Base-by-base conservation (phyloP, 2,888 invertebrate species). In the Disparrhopalites patrizii region DNA sequence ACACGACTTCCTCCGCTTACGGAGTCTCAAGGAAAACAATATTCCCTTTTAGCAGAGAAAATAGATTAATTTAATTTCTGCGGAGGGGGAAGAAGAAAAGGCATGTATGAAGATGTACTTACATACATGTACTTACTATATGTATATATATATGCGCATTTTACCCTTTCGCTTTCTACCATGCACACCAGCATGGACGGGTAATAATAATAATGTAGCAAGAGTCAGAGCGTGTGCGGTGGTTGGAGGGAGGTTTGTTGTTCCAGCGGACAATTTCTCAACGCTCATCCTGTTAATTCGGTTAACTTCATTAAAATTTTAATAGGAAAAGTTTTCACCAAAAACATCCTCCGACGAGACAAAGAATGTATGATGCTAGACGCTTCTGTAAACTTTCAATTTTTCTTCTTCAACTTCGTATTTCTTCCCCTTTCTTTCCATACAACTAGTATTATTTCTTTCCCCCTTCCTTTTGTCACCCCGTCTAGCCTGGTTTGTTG, bases 281-380 rank as follows among this genome's bases (percentile, higher is more conserved):
- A 20, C 43, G 43, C 43, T 43, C 43, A 43, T 23, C 55, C 36
- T 18, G 55, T 55, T 55, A 31, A 55, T 55, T 31, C 55, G 20
- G 55, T 36, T 55, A 55, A 55, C 33, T 36, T 55, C 55, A 55
- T 55, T 55, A 55, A 55, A 55, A 55, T 55, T 31, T 55, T 55
- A 55, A 55, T 55, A 55, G 55, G 36, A 55, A 55, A 55, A 55
- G 20, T 55, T 55, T n/a, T 43, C 43, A 5, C n/a, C 8, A 18
- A 20, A 52, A 28, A 25, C 52, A 52, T n/a, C 10, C n/a, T n/a
- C n/a, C n/a, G n/a, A n/a, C n/a, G n/a, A n/a, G n/a, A 5, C 43
- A 43, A 43, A 20, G 15, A 43, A 4, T 43, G 20, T 43, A 43
- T 43, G n/a, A 43, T 18, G 43, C 20, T 43, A 43, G 5, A 20